Base-by-base conservation (phyloP, 2,888 invertebrate species). In the Heliconius cydno region DNA sequence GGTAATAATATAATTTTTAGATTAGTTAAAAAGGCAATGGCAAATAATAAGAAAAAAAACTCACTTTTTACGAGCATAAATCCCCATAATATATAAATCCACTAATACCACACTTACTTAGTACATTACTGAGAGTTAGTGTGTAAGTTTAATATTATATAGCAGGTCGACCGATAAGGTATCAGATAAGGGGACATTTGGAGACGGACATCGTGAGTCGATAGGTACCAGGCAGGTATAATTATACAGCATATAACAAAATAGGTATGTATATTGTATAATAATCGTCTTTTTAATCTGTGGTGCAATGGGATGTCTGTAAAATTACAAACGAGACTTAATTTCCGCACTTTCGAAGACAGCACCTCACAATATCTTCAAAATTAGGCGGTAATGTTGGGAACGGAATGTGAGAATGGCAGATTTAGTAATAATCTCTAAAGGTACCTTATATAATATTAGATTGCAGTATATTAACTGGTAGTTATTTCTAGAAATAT, bases 131-230 rank as follows among this genome's bases (percentile, higher is more conserved):
- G 78, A 34, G 73, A 70, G 41, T 70, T n/a, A 30, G 46, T 66
- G 60, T 68, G 60, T 70, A 76, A 77, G 71, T 79, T 74, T 67
- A 72, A 81, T 80, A 65, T 78, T 82, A 79, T 81, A 82, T 81
- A 79, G 63, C 73, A 66, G 74, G 60, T 67, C 28, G 22, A 19
- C 57, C 71, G 79, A 81, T 80, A 82, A 67, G 73, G 52, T 82
- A 80, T 80, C 79, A 68, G 57, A 82, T 82, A 82, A 78, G 41
- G 22, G 25, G 38, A 25, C 76, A 67, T 60, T 70, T 79, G 73
- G 68, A 75, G 70, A 76, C 70, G 76, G 77, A 81, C 80, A 72
- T 77, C 46, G 79, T 66, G 57, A 12, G 66, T 25, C 25, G 22
- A 63, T 68, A 68, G 34, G 52, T 41, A 70, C n/a, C 15, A 9